phyloP scores from a whole-genome alignment of 1,140 invertebrate species.

The Pogonomyrmex californicus region DNA sequence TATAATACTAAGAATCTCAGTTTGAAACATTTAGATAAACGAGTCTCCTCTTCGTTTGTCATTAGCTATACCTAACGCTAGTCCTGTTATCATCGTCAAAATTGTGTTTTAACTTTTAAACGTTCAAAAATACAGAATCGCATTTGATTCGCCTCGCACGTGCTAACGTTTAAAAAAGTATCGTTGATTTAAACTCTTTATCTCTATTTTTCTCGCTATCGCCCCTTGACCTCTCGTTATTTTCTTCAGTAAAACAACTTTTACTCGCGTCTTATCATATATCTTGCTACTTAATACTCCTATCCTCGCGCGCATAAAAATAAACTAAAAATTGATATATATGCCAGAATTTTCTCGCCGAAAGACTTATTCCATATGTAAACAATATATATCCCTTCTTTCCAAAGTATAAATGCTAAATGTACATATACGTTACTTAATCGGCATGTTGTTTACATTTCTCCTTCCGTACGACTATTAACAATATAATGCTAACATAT shows the following conservation, averaged over 20 bases:
- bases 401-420: conserved; percentile 67
- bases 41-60: neutral
- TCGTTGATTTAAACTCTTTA: conserved; percentile 54
- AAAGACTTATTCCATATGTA: conserved; percentile 2
- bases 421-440: conserved; percentile 55
- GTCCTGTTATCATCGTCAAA: conserved; percentile 46
- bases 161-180: conserved; percentile 61
- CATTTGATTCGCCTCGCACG: conserved; percentile 51
- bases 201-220: neutral
- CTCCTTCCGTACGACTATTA: conserved; percentile 28
- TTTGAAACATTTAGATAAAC: conserved; percentile 60
- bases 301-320: conserved; percentile 27
- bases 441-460: conserved; percentile 49
- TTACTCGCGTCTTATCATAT: conserved; percentile 4
- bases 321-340: conserved; percentile 44
- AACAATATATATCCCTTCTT: neutral
- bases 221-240: neutral
- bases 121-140: conserved; percentile 55
- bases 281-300: conserved; percentile 37
- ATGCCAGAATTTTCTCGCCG: neutral
- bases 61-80: conserved; percentile 52
- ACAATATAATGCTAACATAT: conserved; percentile 47
- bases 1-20: conserved; percentile 59
- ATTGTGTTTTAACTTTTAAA: conserved; percentile 48
- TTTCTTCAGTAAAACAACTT: conserved; percentile 16